These are phyloP conservation scores for Sweltsa coloradensis DNA, from an alignment of 1,140 invertebrate genomes.

Conservation along the genomic window DNA sequence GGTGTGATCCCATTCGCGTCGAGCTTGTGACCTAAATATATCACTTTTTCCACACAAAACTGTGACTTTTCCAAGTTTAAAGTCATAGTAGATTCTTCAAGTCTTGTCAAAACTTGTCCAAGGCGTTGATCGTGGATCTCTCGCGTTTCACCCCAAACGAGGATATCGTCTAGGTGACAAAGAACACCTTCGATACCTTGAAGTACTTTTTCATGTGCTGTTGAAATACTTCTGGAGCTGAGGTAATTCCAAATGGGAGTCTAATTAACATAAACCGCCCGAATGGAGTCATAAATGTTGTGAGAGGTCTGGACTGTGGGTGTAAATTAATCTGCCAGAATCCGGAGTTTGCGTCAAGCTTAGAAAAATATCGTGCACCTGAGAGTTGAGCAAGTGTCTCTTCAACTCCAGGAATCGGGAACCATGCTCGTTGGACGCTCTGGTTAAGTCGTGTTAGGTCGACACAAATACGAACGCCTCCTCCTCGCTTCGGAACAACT, in stretches of 20 bases:
- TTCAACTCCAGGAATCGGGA: constrained; percentile 8
- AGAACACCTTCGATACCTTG: neutral
- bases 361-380: constrained; percentile 12
- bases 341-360: constrained; percentile 17
- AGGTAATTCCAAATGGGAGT: constrained; percentile 16
- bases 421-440: constrained; percentile 18
- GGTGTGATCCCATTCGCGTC: constrained; percentile 24
- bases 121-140: neutral
- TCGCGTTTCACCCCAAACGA: constrained; percentile 1
- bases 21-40: constrained; percentile 26
- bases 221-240: no score
- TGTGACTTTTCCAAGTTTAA: constrained; percentile 12
- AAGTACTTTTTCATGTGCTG: constrained; percentile 10
- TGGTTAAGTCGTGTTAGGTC: constrained; percentile 26
- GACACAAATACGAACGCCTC: constrained; percentile 27
- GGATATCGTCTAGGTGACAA: constrained; percentile 2
- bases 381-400: neutral
- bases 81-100: constrained; percentile 15
- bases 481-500: constrained; percentile 26
- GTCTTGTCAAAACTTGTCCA: neutral
- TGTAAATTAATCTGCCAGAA: constrained; percentile 16
- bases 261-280: constrained; percentile 15
- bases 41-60: constrained; percentile 10
- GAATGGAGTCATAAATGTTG: constrained; percentile 19
- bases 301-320: constrained; percentile 12